These are phyloP conservation scores for Gobius niger DNA, from an alignment of 2,113 vertebrate genomes.

Conservation along the genomic window DNA sequence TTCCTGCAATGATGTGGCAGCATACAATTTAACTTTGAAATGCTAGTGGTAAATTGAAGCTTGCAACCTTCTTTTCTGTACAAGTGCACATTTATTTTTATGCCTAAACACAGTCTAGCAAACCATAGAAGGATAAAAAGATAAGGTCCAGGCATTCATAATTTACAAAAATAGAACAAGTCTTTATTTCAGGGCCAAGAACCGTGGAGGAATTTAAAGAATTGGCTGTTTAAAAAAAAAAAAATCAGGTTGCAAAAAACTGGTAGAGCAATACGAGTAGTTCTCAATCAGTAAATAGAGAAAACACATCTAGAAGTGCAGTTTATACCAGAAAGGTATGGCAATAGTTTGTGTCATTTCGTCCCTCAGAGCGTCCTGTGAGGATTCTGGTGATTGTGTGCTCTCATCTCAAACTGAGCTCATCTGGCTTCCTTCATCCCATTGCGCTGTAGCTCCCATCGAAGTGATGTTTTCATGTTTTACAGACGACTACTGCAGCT, in stretches of 20 bases:
- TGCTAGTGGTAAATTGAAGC: not conserved
- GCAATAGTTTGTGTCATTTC: not conserved
- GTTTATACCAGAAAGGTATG: too few relatives aligned
- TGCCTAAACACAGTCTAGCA: not conserved
- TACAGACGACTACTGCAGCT: slow-evolving; percentile 30
- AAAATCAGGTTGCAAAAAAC: too few relatives aligned
- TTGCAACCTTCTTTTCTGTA: slow-evolving; percentile 38
- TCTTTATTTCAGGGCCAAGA: too few relatives aligned
- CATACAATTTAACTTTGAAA: not conserved
- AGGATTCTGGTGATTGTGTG: not conserved
- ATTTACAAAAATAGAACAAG: too few relatives aligned
- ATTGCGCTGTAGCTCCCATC: slow-evolving; percentile 43
- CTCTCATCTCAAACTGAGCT: slow-evolving; percentile 19
- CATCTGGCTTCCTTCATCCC: slow-evolving; percentile 59
- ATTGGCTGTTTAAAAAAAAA: too few relatives aligned
- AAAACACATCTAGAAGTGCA: too few relatives aligned
- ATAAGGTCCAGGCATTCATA: not conserved
- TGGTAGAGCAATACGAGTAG: too few relatives aligned
- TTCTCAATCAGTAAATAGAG: not conserved
- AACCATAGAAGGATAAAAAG: not conserved
- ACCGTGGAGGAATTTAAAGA: too few relatives aligned
- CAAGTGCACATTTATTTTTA: slow-evolving; percentile 7
- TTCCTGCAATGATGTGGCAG: slow-evolving; percentile 50
- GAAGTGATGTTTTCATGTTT: slow-evolving; percentile 40
- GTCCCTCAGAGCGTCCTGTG: not conserved